These are phyloP conservation scores for Tapera naevia DNA, from an alignment of 2,797 vertebrate species.

Conservation along the genomic window DNA sequence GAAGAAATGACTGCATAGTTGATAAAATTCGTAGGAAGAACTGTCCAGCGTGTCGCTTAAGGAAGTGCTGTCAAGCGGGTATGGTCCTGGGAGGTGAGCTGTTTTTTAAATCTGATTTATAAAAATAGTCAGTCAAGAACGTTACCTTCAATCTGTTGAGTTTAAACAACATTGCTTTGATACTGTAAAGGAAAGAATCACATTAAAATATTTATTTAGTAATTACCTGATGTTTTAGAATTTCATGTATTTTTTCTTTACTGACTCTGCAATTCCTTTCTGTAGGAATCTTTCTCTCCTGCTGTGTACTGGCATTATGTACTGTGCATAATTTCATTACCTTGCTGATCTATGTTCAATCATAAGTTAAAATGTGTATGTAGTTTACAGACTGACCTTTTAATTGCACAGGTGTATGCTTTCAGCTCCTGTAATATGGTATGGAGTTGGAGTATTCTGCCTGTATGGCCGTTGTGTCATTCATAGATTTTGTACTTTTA, in stretches of 20 bases:
- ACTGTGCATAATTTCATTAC: background rate
- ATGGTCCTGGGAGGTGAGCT: conserved; percentile 97
- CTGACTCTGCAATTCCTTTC: background rate
- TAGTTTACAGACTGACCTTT: background rate
- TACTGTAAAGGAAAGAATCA: background rate
- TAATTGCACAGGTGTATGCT: background rate
- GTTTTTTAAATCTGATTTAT: background rate
- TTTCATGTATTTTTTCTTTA: background rate
- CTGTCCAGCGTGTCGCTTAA: conserved; percentile 94
- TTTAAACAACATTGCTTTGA: background rate
- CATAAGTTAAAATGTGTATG: background rate
- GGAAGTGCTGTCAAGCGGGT: conserved; percentile 96
- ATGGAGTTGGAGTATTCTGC: background rate
- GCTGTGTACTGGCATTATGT: background rate
- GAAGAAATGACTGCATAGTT: conserved; percentile 97
- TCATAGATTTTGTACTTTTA: background rate
- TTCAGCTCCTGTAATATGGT: background rate
- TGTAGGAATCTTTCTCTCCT: background rate
- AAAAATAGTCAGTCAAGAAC: background rate
- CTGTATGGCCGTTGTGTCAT: background rate
- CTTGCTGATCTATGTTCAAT: background rate
- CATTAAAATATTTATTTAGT: background rate
- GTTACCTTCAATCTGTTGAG: background rate
- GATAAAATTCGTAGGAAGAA: conserved; percentile 99
- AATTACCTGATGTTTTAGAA: background rate